phyloP scores from a whole-genome alignment of 2,797 vertebrate genomes.

The Rhynchotus rufescens region DNA sequence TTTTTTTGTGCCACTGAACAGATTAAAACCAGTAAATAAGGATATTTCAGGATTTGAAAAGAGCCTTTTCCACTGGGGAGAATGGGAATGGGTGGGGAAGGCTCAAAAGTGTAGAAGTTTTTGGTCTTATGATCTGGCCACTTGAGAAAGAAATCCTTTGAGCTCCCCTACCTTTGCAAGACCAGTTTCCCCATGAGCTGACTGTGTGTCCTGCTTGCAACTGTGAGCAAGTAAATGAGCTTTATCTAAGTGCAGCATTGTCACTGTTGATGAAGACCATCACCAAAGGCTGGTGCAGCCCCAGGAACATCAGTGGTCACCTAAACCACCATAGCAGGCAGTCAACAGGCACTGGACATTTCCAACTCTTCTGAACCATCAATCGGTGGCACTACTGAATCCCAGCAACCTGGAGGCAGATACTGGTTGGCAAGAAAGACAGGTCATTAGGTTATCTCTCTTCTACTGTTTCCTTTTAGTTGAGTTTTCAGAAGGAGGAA shows the following conservation, averaged over 20 bases:
- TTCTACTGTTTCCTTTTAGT: not conserved
- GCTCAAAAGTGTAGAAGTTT: not conserved
- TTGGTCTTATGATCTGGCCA: not conserved
- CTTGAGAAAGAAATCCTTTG: too few species aligned
- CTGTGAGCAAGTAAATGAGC: too few species aligned
- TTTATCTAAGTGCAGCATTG: too few species aligned
- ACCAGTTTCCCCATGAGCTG: too few species aligned
- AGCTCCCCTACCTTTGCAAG: too few species aligned
- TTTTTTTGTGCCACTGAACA: not conserved
- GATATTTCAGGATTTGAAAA: not conserved
- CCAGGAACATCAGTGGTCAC: not conserved
- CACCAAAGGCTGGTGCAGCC: too few species aligned
- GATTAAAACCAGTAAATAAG: not conserved
- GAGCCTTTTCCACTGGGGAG: not conserved
- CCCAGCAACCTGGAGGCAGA: not conserved
- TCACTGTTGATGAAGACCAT: too few species aligned
- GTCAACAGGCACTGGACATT: not conserved
- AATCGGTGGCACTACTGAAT: too few species aligned
- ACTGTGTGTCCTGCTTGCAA: too few species aligned
- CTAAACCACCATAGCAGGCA: not conserved
- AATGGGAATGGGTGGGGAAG: not conserved
- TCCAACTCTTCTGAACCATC: not conserved
- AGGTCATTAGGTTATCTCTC: rapidly evolving
- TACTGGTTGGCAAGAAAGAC: not conserved
- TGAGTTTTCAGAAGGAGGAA: not conserved